Percentiles rank a stretch among this genome's conserved stretches.
phyloP scores from a whole-genome alignment of 2,113 vertebrate genomes.

The Eolophus roseicapilla region DNA sequence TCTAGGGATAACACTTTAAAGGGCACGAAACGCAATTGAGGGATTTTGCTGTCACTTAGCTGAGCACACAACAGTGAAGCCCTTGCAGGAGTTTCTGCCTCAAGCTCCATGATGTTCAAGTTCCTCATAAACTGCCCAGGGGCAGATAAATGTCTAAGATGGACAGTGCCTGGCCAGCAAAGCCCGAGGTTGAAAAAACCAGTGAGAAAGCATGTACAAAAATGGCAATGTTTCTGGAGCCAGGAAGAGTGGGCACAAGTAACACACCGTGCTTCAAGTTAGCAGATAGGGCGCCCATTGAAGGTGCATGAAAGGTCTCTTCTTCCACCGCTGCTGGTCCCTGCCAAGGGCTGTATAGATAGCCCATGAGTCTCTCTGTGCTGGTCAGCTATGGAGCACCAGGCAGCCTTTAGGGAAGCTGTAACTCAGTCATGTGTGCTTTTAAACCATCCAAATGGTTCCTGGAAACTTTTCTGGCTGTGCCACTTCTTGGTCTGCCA shows the following conservation, averaged over 20 bases:
- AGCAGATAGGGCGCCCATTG: fast-evolving
- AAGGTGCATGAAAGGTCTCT: neutral
- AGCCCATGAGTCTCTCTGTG: neutral
- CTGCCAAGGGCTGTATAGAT: neutral
- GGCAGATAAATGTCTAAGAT: neutral
- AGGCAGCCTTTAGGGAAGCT: neutral
- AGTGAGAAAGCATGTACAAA: neutral
- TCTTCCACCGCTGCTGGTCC: neutral
- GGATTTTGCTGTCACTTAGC: neutral
- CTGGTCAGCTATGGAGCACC: neutral
- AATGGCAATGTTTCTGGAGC: neutral
- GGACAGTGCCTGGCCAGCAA: neutral
- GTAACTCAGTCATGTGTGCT: neutral
- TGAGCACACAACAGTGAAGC: neutral
- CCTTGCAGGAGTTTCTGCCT: neutral
- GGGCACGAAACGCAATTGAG: neutral
- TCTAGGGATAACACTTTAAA: neutral
- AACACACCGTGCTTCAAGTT: fast-evolving
- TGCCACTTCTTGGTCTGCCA: neutral
- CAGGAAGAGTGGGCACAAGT: neutral
- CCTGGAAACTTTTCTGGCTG: neutral
- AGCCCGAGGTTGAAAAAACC: neutral
- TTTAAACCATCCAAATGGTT: neutral
- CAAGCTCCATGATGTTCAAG: neutral
- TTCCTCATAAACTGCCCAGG: neutral